A percentile compares a stretch with the other conserved stretches of the same genome.
phyloP scores from a whole-genome alignment of 2,797 vertebrate genomes.

The Hippopotamyrus pictus region DNA sequence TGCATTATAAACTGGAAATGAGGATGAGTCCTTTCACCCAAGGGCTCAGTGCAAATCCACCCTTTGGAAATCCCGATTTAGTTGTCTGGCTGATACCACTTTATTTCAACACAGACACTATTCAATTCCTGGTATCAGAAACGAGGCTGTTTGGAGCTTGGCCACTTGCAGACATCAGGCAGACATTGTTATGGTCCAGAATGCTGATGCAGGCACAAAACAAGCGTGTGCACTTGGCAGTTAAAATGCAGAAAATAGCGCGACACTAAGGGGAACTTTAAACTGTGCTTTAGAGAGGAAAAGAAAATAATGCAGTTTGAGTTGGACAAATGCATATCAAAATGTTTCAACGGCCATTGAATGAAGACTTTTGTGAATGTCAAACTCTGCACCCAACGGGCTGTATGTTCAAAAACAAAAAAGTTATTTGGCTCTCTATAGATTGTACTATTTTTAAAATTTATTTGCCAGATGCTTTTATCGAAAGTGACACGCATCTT shows the following conservation, averaged over 20 bases:
- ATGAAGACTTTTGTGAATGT: not conserved
- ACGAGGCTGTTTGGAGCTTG: not conserved
- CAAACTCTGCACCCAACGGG: not conserved
- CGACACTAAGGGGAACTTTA: not conserved
- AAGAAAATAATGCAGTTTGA: not conserved
- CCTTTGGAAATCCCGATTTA: not conserved
- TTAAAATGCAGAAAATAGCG: not conserved
- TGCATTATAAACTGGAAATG: not conserved
- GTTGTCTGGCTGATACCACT: not conserved
- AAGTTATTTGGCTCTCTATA: not conserved
- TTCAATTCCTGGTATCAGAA: slow-evolving; percentile 1
- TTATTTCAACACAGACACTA: not conserved
- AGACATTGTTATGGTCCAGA: not conserved
- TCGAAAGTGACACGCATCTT: not conserved
- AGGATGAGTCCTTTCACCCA: too few species aligned
- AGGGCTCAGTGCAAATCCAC: not conserved
- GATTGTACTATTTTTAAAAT: not conserved
- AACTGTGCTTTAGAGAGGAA: not conserved
- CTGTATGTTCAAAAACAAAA: not conserved
- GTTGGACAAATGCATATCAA: not conserved
- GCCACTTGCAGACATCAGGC: not conserved
- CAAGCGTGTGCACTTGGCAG: not conserved
- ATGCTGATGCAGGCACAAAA: not conserved
- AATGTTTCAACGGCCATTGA: not conserved
- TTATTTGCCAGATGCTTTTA: not conserved